These are phyloP conservation scores for Fulica atra DNA, from an alignment of 2,113 vertebrate species.

Conservation along the genomic window DNA sequence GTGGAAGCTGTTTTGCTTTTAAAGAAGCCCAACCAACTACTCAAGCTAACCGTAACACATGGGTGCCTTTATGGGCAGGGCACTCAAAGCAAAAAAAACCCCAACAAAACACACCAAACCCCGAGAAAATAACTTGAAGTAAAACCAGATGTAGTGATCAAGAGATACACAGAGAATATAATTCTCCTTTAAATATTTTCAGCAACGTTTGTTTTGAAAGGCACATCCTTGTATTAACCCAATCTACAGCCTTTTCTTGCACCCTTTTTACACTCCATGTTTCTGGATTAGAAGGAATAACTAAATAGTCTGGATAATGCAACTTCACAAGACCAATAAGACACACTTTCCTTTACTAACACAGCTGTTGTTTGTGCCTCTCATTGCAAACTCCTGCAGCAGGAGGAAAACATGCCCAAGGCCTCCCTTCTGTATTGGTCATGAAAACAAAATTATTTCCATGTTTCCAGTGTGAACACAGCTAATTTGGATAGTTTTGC, in stretches of 20 bases:
- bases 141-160: not conserved
- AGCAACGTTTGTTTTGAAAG: not conserved
- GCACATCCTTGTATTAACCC: not conserved
- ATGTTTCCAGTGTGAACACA: not conserved
- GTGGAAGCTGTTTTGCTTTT: not conserved
- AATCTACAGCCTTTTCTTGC: not conserved
- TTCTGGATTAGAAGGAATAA: not conserved
- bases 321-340: not conserved
- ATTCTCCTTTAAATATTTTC: not conserved
- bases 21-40: not conserved
- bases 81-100: not conserved
- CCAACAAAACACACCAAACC: too few species aligned
- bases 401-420: not conserved
- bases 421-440: not conserved
- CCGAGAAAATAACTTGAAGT: not conserved
- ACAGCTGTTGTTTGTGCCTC: not conserved
- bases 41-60: not conserved
- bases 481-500: not conserved
- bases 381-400: not conserved
- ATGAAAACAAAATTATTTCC: not conserved
- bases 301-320: not conserved
- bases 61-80: not conserved
- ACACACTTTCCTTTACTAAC: not conserved
- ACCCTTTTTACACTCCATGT: not conserved
- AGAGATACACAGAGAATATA: not conserved